Evolutionary conservation across 2,113 vertebrate species (phyloP), one percentile per base, ranked within the genome.

Genomic region (Sylvia atricapilla): DNA sequence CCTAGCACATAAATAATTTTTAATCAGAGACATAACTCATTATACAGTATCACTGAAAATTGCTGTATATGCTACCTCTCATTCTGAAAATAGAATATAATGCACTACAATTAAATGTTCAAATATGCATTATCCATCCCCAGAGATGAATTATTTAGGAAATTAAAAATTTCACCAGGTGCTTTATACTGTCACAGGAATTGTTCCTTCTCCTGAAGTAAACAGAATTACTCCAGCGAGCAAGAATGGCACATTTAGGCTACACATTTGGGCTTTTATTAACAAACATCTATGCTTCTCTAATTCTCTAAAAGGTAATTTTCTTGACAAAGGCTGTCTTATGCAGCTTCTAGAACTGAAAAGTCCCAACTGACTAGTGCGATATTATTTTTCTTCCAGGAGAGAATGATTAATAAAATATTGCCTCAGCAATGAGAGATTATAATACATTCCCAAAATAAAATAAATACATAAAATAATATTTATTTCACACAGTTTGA

Each of bases 361-460:
- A 23, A 92, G 62, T 80, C 78, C 70, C 70, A 88, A 7, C 39
- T 68, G 69, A 87, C 52, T 81, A 67, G 30, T 22, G 49, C 73
- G 66, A 75, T 64, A 64, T 49, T 90, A 82, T 94, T 93, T 89
- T 96, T 91, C 80, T 85, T 91, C 50, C 78, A 82, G 50, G 19
- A 79, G 33, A 60, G 62, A 95, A 87, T 0, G 28, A 93, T 93
- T 94, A 95, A 93, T 95, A 95, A 95, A 96, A 96, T 95, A 94
- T 9, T 95, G 66, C 91, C 69, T 79, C 41, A 53, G 87, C 89
- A 96, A 91, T 85, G 37, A 69, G 53, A 73, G 62, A 89, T 66
- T 70, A 87, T 76, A 91, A 93, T 82, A 72, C 73, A 62, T 79
- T 94, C 84, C 89, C 46, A 79, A 93, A 95, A 93, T 81, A 92